These are phyloP conservation scores for Anser brachyrhynchus DNA, from an alignment of 2,113 vertebrate genomes.

Conservation along the genomic window DNA sequence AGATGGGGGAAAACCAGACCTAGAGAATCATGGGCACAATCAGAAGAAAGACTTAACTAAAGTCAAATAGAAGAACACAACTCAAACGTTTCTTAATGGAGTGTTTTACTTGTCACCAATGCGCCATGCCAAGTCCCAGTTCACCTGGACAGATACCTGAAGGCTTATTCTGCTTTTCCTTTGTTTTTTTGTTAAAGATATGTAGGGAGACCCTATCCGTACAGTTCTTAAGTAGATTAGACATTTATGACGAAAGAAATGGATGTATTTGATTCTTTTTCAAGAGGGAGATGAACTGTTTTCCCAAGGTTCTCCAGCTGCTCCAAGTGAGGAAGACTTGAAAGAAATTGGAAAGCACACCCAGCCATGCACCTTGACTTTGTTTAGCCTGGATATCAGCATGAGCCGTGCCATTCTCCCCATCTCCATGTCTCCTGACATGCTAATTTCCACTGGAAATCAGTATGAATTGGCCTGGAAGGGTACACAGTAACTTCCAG, in stretches of 20 bases:
- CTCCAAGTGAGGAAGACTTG: neutral
- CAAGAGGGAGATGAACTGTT: neutral
- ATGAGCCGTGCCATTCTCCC: neutral
- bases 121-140: neutral
- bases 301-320: neutral
- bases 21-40: neutral
- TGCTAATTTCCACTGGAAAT: neutral
- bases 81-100: neutral
- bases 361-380: rapidly evolving
- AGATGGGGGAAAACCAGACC: neutral
- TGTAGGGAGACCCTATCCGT: neutral
- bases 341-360: neutral
- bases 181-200: neutral
- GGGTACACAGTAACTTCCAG: neutral
- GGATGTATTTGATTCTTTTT: neutral
- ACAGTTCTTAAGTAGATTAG: neutral
- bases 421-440: rapidly evolving
- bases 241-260: neutral
- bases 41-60: neutral
- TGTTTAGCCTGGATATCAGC: neutral
- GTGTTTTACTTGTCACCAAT: neutral
- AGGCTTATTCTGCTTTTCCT: neutral
- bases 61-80: neutral
- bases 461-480: neutral
- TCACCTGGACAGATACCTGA: neutral